These are phyloP conservation scores for Tipula vernalis DNA, from an alignment of 2,888 invertebrate genomes.

Conservation along the genomic window DNA sequence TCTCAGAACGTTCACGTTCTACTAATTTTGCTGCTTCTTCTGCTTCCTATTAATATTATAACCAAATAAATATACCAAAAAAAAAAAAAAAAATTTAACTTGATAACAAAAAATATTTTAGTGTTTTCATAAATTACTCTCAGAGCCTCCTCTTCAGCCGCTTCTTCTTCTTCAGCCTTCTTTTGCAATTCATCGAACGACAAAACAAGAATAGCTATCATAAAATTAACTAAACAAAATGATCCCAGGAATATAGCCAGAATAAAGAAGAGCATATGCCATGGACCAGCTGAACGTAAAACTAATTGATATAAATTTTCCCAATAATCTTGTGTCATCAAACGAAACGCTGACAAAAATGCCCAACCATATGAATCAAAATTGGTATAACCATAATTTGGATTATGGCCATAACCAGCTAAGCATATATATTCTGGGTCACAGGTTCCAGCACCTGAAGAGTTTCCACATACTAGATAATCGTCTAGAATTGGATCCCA, in stretches of 20 bases:
- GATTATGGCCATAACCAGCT: constrained; percentile 85
- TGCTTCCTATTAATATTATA: constrained; percentile 50
- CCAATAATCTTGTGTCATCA: constrained; percentile 99
- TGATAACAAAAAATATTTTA: too few relatives aligned
- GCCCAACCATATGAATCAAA: constrained; percentile 98
- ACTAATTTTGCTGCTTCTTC: constrained; percentile 59
- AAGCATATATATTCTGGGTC: constrained; percentile 77
- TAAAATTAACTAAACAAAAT: constrained; percentile 97
- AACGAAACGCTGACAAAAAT: constrained; percentile 88
- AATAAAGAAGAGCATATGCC: constrained; percentile 97
- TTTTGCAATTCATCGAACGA: constrained; percentile 97
- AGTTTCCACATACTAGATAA: constrained; percentile 80
- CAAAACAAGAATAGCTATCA: constrained; percentile 99
- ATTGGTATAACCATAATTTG: constrained; percentile 94
- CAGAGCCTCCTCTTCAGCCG: constrained; percentile 87
- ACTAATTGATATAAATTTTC: constrained; percentile 97
- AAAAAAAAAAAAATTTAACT: too few relatives aligned
- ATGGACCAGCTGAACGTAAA: constrained; percentile 87
- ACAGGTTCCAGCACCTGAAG: constrained; percentile 84
- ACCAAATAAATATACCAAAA: not conserved
- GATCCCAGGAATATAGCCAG: constrained; percentile 98
- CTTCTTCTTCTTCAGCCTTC: constrained; percentile 93
- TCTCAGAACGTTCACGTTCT: constrained; percentile 40
- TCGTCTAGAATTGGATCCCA: constrained; percentile 35
- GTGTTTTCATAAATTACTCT: constrained; percentile 41